Evolutionary conservation across 64 coral and sea anemone genomes (phyloP).

Genomic region (Acropora yongei): DNA sequence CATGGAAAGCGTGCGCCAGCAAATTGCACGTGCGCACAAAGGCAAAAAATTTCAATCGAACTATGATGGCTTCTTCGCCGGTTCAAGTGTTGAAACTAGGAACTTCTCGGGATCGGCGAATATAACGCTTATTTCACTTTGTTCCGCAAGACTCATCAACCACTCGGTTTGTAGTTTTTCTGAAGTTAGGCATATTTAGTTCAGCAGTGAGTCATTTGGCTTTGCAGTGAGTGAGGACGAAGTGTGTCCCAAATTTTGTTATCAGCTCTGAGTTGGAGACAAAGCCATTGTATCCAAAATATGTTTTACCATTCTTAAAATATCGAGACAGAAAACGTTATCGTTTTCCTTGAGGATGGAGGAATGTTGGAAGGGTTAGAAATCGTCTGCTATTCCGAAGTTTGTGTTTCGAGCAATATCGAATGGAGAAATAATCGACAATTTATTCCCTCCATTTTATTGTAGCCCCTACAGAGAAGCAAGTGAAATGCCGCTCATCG

Average conservation of each 20-base stretch:
- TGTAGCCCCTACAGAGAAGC: background rate
- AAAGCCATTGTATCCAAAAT: slow-evolving; percentile 36
- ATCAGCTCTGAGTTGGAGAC: slow-evolving; percentile 7
- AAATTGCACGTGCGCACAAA: slow-evolving; percentile 1
- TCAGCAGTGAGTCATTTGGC: background rate
- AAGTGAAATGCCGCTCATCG: background rate
- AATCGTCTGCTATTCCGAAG: background rate
- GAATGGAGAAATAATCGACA: background rate
- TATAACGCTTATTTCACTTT: background rate
- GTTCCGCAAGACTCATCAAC: background rate
- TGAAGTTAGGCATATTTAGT: background rate
- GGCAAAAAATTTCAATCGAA: background rate
- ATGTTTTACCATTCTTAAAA: background rate
- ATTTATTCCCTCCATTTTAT: background rate
- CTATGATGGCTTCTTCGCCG: background rate
- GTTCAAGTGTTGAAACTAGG: background rate
- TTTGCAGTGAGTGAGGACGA: background rate
- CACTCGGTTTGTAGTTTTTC: background rate
- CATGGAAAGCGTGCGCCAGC: background rate
- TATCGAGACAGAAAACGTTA: slow-evolving; percentile 2
- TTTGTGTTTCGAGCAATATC: background rate
- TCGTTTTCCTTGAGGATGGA: background rate
- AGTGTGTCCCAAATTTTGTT: background rate
- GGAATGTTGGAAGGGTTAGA: background rate
- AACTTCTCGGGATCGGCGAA: background rate